Evolutionary conservation across 2,797 vertebrate genomes (phyloP).

Genomic region (Muscicapa comitata): DNA sequence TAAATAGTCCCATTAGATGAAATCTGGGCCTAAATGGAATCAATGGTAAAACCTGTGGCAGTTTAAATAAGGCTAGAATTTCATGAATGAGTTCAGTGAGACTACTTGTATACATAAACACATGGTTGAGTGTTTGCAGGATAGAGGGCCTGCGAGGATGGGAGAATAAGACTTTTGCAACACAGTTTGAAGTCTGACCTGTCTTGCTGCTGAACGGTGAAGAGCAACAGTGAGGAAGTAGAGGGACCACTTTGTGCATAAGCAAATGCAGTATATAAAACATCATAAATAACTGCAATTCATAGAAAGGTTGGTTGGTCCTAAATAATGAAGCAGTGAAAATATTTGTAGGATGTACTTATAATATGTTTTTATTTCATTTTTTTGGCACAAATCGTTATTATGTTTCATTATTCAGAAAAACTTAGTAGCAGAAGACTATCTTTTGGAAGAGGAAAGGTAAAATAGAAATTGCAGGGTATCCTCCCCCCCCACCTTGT

Average conservation of each 20-base stretch:
- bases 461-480: neutral
- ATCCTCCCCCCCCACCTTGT: neutral
- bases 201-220: neutral
- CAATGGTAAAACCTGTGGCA: neutral
- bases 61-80: slow-evolving; percentile 21
- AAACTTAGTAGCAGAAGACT: neutral
- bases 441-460: neutral
- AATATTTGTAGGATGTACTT: slow-evolving; percentile 9
- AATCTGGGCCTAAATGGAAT: neutral
- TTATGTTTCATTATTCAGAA: neutral
- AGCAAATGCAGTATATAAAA: neutral
- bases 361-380: neutral
- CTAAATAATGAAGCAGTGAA: slow-evolving; percentile 38
- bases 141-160: neutral
- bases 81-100: slow-evolving; percentile 43
- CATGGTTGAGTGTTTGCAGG: slow-evolving; percentile 10
- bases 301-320: slow-evolving; percentile 1
- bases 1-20: slow-evolving; percentile 48
- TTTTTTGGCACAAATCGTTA: neutral
- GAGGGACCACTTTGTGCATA: neutral
- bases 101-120: neutral
- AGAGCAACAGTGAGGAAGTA: neutral
- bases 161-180: neutral
- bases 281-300: slow-evolving; percentile 4
- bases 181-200: neutral